These are phyloP conservation scores for Mythimna albipuncta DNA, from an alignment of 2,888 invertebrate species.

Conservation along the genomic window DNA sequence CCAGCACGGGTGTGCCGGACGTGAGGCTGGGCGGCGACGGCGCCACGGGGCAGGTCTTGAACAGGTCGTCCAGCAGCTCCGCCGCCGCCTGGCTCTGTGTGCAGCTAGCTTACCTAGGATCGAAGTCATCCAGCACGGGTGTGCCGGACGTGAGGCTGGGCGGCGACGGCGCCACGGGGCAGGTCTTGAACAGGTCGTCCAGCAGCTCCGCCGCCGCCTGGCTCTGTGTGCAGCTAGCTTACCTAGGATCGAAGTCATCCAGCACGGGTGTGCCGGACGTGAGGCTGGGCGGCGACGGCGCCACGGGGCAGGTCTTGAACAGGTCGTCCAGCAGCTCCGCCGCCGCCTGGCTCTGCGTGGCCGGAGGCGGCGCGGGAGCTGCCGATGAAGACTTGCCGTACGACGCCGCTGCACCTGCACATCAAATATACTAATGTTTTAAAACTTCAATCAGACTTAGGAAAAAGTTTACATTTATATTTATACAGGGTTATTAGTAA, in stretches of 20 bases:
- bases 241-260: slow-evolving; percentile 72
- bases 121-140: slow-evolving; percentile 89
- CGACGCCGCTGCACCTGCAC: slow-evolving; percentile 81
- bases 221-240: too few species aligned
- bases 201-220: slow-evolving; percentile 48
- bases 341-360: slow-evolving; percentile 20
- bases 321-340: slow-evolving; percentile 59
- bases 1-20: slow-evolving; percentile 62
- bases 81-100: too few species aligned
- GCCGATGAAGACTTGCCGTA: slow-evolving; percentile 77
- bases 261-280: slow-evolving; percentile 35
- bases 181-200: slow-evolving; percentile 66
- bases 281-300: not conserved
- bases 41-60: slow-evolving; percentile 57
- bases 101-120: slow-evolving; percentile 86
- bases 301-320: slow-evolving; percentile 60
- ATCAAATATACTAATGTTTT: not conserved
- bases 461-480: too few species aligned
- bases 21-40: not conserved
- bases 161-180: slow-evolving; percentile 8
- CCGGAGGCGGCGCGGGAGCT: slow-evolving; percentile 8
- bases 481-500: too few species aligned
- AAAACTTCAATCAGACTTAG: too few species aligned
- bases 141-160: slow-evolving; percentile 1
- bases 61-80: slow-evolving; percentile 62